Evolutionary conservation across 2,888 invertebrate genomes (phyloP), one percentile per base, ranked within the genome.

Genomic region (Drosophila parthenogenetica): DNA sequence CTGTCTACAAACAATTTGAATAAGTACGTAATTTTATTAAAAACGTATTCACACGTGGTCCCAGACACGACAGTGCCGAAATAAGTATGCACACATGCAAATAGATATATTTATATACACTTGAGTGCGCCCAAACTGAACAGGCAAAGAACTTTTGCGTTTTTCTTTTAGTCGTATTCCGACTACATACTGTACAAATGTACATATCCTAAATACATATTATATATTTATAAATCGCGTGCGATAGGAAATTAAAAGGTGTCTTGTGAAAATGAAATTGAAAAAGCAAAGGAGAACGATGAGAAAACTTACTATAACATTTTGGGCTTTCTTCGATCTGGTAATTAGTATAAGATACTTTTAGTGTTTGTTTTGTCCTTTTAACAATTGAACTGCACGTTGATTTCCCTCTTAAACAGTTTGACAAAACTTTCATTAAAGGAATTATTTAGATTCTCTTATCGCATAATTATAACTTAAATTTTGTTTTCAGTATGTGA

Each of bases 291-390:
- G 10, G n/a, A 17, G 19, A n/a, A 8, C n/a, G 25, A 17, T 13
- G n/a, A 35, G 32, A 14, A 16, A 58, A 58, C 58, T 58, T 58
- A 58, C 58, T 58, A 58, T 13, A 58, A 49, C 58, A 58, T 58
- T 39, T 48, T 58, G 5, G 39, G 25, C 11, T 14, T 22, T 22
- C 46, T 46, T 37, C 11, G 14, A 32, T 55, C 42, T 43, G 19
- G 32, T 35, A 11, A 35, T 29, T 29, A 29, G 29, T 29, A 8
- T n/a, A 14, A 10, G 42, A 19, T 14, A 43, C 32, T 43, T 43
- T 22, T 14, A 5, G 8, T 43, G 16, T 14, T 5, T 17, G 5
- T 11, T 19, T 43, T 42, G n/a, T 17, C 42, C 54, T 54, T 43
- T 35, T 29, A 3, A 5, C 7, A 32, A 42, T 1, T 10, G 5